Base-by-base conservation (phyloP, 2,113 vertebrate genomes). In the Thunnus thynnus region DNA sequence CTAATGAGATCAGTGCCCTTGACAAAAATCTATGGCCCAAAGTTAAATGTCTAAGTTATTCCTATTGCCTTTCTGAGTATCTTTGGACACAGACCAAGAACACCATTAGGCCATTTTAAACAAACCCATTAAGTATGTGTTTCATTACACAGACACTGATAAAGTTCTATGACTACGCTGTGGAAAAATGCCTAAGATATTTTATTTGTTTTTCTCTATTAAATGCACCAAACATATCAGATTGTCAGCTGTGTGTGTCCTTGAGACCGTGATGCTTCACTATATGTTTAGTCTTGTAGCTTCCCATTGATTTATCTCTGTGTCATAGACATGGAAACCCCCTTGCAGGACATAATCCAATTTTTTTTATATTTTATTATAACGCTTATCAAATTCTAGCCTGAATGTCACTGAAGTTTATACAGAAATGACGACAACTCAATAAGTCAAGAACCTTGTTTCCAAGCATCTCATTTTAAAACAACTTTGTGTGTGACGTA, bases 11-110 rank as follows among this genome's bases (percentile, higher is more conserved):
- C 76, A 27, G 60, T 84, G 89, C 80, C 93, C 91, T 94, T 94
- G 90, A 88, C 80, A 71, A 81, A 91, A 88, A 91, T 85, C 83
- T 86, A 88, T 54, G 6, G 76, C 75, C 55, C 82, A 76, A 80
- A 85, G 86, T 93, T 87, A 89, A 91, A 93, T 76, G 83, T 88
- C 84, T 79, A 86, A 90, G 91, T 92, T 90, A 91, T 92, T 91
- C 69, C 61, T 67, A 86, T 85, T 87, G 83, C 83, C 71, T 87
- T 72, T 64, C 76, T 67, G 54, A 91, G 86, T 85, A 84, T 85
- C 50, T 89, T 94, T 94, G 93, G 93, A 94, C 52, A 55, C 46
- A 68, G 81, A 92, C 94, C 92, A 94, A 94, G 86, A 95, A 94
- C 78, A 86, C 93, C 92, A 93, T 94, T 94, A 94, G 85, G 63